These are phyloP conservation scores for Pogoniulus pusillus DNA, from an alignment of 2,797 vertebrate species.

Conservation along the genomic window DNA sequence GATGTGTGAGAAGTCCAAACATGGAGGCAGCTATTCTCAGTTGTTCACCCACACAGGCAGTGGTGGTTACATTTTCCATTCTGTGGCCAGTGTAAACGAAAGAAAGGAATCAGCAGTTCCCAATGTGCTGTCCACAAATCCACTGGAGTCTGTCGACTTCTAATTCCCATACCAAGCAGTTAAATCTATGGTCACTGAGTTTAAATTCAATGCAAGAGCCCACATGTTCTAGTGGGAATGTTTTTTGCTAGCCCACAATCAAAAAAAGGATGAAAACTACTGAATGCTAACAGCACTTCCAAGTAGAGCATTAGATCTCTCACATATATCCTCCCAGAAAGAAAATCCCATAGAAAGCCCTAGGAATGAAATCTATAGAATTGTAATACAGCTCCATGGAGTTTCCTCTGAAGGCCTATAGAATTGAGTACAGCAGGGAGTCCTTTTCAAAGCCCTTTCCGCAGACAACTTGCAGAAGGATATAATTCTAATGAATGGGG, in stretches of 20 bases:
- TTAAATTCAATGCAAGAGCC: not conserved
- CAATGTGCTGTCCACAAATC: not conserved
- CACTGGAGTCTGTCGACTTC: not conserved
- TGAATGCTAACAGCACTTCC: not conserved
- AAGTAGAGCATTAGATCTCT: slow-evolving; percentile 43
- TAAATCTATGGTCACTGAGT: not conserved
- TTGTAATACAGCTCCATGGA: slow-evolving; percentile 21
- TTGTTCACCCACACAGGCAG: not conserved
- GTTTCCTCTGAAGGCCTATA: slow-evolving; percentile 42
- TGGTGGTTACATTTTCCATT: not conserved
- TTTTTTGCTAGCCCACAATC: not conserved
- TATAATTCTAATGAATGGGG: slow-evolving; percentile 25
- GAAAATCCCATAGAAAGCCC: slow-evolving; percentile 35
- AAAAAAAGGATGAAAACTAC: slow-evolving; percentile 11
- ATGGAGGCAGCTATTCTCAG: not conserved
- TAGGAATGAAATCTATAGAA: slow-evolving; percentile 52
- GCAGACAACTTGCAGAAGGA: slow-evolving; percentile 13
- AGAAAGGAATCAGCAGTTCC: not conserved
- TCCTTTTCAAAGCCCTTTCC: slow-evolving; percentile 8
- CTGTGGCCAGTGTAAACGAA: not conserved
- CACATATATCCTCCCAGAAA: not conserved
- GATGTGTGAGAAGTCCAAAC: not conserved
- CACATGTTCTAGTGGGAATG: not conserved
- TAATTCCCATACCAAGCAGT: not conserved
- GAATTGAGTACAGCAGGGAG: slow-evolving; percentile 54